Evolutionary conservation across 2,888 invertebrate genomes (phyloP).

Genomic region (Pomacea canaliculata): DNA sequence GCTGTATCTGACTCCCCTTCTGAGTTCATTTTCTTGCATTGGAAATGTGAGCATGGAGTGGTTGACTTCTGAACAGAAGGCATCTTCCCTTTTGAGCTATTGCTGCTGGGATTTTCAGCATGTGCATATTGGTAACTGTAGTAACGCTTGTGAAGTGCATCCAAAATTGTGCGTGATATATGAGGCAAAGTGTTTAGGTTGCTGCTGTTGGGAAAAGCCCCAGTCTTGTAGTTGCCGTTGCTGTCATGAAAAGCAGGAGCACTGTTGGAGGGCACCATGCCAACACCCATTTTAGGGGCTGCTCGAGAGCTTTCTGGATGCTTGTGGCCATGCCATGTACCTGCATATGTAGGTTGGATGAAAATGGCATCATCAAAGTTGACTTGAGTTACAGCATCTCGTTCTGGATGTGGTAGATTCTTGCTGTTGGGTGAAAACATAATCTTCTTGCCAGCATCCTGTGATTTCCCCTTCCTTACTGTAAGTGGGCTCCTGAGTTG

Average conservation of each 20-base stretch:
- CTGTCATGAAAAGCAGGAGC: constrained; percentile 14
- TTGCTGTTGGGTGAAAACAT: not conserved
- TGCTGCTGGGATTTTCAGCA: not conserved
- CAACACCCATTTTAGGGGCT: constrained; percentile 35
- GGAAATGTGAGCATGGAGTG: constrained; percentile 11
- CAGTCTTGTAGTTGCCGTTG: not conserved
- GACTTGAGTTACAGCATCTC: not conserved
- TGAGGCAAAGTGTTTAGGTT: constrained; percentile 32
- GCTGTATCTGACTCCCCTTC: constrained; percentile 19
- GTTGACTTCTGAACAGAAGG: not conserved
- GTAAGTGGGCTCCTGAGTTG: not conserved
- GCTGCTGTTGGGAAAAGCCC: not conserved
- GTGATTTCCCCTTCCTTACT: not conserved
- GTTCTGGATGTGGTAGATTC: not conserved
- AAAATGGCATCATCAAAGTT: constrained; percentile 35
- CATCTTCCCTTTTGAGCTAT: not conserved
- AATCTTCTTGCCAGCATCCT: not conserved
- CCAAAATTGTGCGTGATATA: constrained; percentile 52
- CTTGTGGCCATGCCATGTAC: constrained; percentile 57
- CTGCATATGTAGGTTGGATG: constrained; percentile 50
- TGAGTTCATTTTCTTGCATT: constrained; percentile 9
- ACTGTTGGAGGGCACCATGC: constrained; percentile 29
- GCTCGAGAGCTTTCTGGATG: constrained; percentile 12
- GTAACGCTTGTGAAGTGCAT: constrained; percentile 61
- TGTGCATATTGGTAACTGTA: constrained; percentile 56